A percentile compares a stretch with the other conserved stretches of the same genome.
phyloP scores from a whole-genome alignment of 2,113 vertebrate species.

The Aramus guarauna region DNA sequence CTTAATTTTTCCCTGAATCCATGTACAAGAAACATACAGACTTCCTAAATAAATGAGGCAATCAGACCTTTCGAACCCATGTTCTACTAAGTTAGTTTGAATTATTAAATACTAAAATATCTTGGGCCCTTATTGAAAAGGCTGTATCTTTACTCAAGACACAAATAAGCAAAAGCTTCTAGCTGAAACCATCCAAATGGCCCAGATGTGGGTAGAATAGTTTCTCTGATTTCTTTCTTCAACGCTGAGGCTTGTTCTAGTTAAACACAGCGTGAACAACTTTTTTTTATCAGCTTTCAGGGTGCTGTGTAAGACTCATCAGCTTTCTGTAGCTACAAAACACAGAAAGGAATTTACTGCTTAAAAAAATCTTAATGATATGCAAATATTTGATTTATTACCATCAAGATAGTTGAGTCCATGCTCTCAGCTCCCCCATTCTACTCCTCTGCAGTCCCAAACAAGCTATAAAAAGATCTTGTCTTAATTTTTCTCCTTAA shows the following conservation, averaged over 20 bases:
- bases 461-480: background rate
- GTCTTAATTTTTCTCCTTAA: background rate
- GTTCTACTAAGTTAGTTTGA: background rate
- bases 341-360: conserved; percentile 2
- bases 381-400: background rate
- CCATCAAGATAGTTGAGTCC: background rate
- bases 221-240: background rate
- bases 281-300: background rate
- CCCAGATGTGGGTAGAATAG: background rate
- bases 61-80: background rate
- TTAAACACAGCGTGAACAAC: background rate
- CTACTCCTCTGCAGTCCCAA: background rate
- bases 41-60: background rate
- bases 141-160: background rate
- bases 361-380: background rate
- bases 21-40: background rate
- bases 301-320: background rate
- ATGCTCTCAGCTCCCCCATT: background rate
- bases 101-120: background rate
- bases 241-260: background rate
- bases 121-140: background rate
- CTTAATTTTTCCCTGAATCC: background rate
- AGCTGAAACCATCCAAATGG: background rate
- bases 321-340: background rate
- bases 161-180: background rate